Evolutionary conservation across 1,140 invertebrate species (phyloP).

Genomic region (Piezodorus guildinii): DNA sequence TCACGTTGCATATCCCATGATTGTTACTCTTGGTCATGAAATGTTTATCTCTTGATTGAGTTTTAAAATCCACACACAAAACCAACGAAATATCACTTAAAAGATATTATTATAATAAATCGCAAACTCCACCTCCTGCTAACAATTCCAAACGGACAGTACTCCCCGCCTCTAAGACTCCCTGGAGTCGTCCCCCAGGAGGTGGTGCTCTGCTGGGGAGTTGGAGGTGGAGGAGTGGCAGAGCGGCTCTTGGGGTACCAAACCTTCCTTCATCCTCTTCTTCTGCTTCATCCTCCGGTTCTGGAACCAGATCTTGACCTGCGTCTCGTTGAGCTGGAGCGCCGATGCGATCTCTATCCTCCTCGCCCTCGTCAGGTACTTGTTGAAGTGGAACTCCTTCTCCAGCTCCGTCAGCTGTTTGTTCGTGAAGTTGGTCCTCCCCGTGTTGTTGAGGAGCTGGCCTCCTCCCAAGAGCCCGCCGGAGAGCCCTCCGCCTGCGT

Average conservation of each 20-base stretch:
- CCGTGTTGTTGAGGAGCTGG: constrained; percentile 54
- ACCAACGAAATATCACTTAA: too few species aligned
- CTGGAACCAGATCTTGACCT: constrained; percentile 89
- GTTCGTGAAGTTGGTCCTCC: constrained; percentile 95
- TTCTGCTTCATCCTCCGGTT: constrained; percentile 90
- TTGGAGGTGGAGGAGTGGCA: background rate
- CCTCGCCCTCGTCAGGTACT: constrained; percentile 90
- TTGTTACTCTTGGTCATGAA: too few species aligned
- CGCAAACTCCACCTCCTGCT: too few species aligned
- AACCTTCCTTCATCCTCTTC: constrained; percentile 63
- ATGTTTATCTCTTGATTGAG: too few species aligned
- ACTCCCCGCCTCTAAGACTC: background rate
- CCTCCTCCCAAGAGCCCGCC: background rate
- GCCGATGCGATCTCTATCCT: constrained; percentile 95
- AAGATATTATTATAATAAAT: too few species aligned
- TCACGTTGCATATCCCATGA: too few species aligned
- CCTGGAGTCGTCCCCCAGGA: constrained; percentile 4
- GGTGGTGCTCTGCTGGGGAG: constrained; percentile 5
- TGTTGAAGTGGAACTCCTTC: constrained; percentile 99
- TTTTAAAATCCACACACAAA: too few species aligned
- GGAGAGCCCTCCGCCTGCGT: background rate
- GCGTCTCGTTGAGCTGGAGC: constrained; percentile 92
- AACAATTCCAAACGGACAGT: too few species aligned
- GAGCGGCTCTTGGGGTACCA: constrained; percentile 13
- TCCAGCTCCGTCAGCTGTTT: constrained; percentile 97